Evolutionary conservation across 2,888 invertebrate species (phyloP), one percentile per base, ranked within the genome.

Genomic region (Acrobasis repandana): DNA sequence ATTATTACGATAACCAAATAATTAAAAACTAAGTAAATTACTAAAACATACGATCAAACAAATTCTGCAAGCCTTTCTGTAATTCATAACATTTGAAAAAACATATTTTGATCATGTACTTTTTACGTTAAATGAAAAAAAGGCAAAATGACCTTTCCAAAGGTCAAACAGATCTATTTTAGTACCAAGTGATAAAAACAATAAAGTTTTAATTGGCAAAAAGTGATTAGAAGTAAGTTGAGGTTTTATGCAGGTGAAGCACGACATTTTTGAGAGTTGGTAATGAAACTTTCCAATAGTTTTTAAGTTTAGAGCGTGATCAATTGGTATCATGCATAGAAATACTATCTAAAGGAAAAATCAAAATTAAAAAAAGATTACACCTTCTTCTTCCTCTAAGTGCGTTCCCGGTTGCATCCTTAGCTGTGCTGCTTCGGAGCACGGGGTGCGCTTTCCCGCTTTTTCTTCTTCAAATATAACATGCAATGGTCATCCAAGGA

Each of bases 231-330:
- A 15, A 33, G 14, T n/a, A 33, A 34, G 1, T 49, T 33, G n/a
- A 51, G 15, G 16, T 52, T 52, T n/a, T 11, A 52, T 52, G 36
- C 3, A 36, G 34, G 52, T 52, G 18, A 16, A 52, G 10, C 52
- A 52, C 52, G 52, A 52, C 36, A 52, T 52, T 16, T 52, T 52
- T 36, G 52, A 52, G 52, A 36, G 52, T 52, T 9, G 14, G 2
- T 36, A 36, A 52, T 28, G 16, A 38, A 38, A 52, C 52, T 52
- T 52, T 52, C 52, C 9, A 36, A 16, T 36, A 16, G 16, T 52
- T 52, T 50, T 50, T 4, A 52, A 52, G 28, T 51, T 51, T 6
- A 28, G 50, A 36, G 16, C 36, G 15, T 16, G 16, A 16, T 16
- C 3, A 36, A 52, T 52, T 9, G 43, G 4, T 43, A 14, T 52